These are phyloP conservation scores for Prinia subflava DNA, from an alignment of 2,113 vertebrate species.

Conservation along the genomic window DNA sequence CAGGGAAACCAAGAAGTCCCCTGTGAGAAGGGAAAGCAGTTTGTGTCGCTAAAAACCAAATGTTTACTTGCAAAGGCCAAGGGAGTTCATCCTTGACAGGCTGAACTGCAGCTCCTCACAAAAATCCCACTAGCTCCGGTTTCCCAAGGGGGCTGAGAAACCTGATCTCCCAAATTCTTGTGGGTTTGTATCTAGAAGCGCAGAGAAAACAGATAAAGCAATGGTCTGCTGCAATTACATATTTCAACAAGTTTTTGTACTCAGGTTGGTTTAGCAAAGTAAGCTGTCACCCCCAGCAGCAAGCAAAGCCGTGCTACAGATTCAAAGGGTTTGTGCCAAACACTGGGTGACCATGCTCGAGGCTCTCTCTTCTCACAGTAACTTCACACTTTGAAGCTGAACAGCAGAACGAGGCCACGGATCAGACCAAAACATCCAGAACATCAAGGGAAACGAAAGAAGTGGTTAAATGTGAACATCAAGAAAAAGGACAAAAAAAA, in stretches of 20 bases:
- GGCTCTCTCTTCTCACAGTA: neutral
- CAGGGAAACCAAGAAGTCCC: neutral
- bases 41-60: neutral
- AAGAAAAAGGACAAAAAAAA: constrained; percentile 6
- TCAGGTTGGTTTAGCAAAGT: neutral
- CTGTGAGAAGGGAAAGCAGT: fast-evolving
- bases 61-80: neutral
- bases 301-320: neutral
- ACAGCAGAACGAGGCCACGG: neutral
- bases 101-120: neutral
- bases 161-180: neutral
- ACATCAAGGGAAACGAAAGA: constrained; percentile 42
- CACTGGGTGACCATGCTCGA: neutral
- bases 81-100: neutral
- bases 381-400: constrained; percentile 28
- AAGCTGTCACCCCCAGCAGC: neutral
- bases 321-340: constrained; percentile 4
- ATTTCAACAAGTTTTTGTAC: neutral
- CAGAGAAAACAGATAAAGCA: neutral
- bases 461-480: constrained; percentile 46
- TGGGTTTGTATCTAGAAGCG: fast-evolving
- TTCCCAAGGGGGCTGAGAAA: neutral
- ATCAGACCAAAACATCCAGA: constrained; percentile 51
- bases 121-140: neutral
- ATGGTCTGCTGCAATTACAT: neutral